These are phyloP conservation scores for Cantharis nigra DNA, from an alignment of 2,888 invertebrate genomes.

Conservation along the genomic window DNA sequence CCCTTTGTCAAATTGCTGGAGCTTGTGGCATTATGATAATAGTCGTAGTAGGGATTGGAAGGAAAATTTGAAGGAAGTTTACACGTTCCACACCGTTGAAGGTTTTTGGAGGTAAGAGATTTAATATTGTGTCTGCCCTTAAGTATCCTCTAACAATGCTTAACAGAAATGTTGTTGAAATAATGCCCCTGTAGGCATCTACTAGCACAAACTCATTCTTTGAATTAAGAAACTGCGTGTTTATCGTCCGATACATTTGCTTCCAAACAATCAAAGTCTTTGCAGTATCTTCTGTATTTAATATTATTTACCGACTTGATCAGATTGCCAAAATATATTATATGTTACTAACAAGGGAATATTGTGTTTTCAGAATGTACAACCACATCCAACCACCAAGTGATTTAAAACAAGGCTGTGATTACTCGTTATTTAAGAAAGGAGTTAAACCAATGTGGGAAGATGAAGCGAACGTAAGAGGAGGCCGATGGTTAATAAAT, in stretches of 20 bases:
- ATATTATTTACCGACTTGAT: too few species aligned
- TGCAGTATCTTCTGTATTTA: too few species aligned
- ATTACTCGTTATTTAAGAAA: constrained; percentile 84
- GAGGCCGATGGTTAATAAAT: constrained; percentile 91
- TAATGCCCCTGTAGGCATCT: too few species aligned
- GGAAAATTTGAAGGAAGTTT: constrained; percentile 91
- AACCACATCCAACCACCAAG: constrained; percentile 90
- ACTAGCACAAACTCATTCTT: too few species aligned
- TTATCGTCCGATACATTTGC: too few species aligned
- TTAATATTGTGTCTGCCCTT: not conserved
- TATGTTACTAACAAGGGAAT: not conserved
- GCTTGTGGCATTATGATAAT: constrained; percentile 96
- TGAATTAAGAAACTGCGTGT: too few species aligned
- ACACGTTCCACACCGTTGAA: constrained; percentile 94
- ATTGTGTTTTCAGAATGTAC: constrained; percentile 67
- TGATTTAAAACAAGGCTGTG: constrained; percentile 81
- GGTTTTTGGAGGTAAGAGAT: constrained; percentile 95
- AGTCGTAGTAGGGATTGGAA: constrained; percentile 92
- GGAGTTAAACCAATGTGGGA: constrained; percentile 97
- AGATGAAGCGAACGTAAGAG: constrained; percentile 84
- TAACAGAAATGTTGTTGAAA: too few species aligned
- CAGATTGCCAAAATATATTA: too few species aligned
- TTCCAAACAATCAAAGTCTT: too few species aligned
- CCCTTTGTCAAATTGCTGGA: constrained; percentile 94
- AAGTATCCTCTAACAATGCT: too few species aligned